phyloP scores from a whole-genome alignment of 1,140 invertebrate species.

The Bradynema listronoti region DNA sequence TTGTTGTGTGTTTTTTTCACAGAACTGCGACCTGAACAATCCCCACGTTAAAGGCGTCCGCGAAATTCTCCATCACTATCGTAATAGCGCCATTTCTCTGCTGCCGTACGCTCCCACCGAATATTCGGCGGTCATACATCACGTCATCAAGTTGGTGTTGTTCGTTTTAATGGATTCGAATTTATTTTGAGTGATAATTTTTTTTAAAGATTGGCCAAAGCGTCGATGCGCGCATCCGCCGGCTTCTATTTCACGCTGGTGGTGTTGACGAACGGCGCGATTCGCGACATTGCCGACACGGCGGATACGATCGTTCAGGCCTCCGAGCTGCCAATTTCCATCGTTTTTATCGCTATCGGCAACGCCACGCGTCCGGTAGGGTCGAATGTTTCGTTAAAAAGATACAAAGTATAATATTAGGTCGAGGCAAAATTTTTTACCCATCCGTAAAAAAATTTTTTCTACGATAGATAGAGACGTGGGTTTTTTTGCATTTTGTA shows the following conservation, averaged over 20 bases:
- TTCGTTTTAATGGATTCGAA: constrained; percentile 28
- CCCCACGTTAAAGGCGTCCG: constrained; percentile 28
- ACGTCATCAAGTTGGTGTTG: constrained; percentile 40
- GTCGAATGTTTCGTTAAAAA: too few relatives aligned
- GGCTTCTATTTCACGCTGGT: constrained; percentile 40
- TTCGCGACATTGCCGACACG: constrained; percentile 34
- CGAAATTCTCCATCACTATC: constrained; percentile 28
- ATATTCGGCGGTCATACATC: constrained; percentile 40
- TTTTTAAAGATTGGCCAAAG: constrained; percentile 38
- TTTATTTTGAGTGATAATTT: background rate
- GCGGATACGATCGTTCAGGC: constrained; percentile 40
- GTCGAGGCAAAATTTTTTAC: too few relatives aligned
- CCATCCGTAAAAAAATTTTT: too few relatives aligned
- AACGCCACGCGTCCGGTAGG: constrained; percentile 38
- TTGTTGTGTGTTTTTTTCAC: constrained; percentile 12
- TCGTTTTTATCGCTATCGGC: constrained; percentile 33
- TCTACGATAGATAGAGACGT: too few relatives aligned
- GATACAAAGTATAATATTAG: too few relatives aligned
- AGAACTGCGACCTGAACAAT: constrained; percentile 36
- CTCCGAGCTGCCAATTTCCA: constrained; percentile 39
- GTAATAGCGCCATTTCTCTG: constrained; percentile 32
- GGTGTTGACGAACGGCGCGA: constrained; percentile 37
- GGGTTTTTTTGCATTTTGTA: too few relatives aligned
- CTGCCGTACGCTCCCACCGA: constrained; percentile 40
- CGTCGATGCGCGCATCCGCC: constrained; percentile 8